A percentile compares a stretch with the other conserved stretches of the same genome.
phyloP scores from a whole-genome alignment of 2,888 invertebrate genomes.

The Nesidiocoris tenuis region DNA sequence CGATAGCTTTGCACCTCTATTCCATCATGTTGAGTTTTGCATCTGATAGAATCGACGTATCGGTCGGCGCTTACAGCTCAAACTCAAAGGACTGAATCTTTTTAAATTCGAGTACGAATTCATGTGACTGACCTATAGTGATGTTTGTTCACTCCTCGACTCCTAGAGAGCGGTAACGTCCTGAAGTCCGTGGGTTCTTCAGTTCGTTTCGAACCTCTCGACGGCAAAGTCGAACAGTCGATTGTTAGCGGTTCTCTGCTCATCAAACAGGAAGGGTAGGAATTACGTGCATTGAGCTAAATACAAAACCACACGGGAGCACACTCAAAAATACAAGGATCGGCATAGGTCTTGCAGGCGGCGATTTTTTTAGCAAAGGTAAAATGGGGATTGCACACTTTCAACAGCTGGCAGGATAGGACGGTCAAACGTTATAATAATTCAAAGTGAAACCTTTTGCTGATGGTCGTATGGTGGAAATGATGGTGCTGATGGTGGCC shows the following conservation, averaged over 20 bases:
- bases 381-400: no score
- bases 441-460: slow-evolving; percentile 18
- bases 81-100: no score
- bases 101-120: no score
- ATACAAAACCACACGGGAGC: slow-evolving; percentile 5
- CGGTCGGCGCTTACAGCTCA: no score
- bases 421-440: background rate
- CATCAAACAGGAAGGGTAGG: slow-evolving; percentile 5
- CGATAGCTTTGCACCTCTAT: no score
- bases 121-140: background rate
- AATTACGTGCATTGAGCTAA: slow-evolving; percentile 14
- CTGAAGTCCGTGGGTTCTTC: slow-evolving; percentile 47
- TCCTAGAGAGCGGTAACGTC: slow-evolving; percentile 50
- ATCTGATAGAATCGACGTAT: no score
- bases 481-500: slow-evolving; percentile 52
- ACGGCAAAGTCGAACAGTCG: slow-evolving; percentile 48
- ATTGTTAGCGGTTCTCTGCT: slow-evolving; percentile 42
- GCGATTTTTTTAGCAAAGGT: no score
- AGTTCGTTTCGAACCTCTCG: slow-evolving; percentile 46
- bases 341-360: no score
- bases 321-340: background rate
- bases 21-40: no score
- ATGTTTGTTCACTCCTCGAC: slow-evolving; percentile 4
- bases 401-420: no score
- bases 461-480: slow-evolving; percentile 47